These are phyloP conservation scores for Cyclura pinguis DNA, from an alignment of 2,797 vertebrate species.

Conservation along the genomic window DNA sequence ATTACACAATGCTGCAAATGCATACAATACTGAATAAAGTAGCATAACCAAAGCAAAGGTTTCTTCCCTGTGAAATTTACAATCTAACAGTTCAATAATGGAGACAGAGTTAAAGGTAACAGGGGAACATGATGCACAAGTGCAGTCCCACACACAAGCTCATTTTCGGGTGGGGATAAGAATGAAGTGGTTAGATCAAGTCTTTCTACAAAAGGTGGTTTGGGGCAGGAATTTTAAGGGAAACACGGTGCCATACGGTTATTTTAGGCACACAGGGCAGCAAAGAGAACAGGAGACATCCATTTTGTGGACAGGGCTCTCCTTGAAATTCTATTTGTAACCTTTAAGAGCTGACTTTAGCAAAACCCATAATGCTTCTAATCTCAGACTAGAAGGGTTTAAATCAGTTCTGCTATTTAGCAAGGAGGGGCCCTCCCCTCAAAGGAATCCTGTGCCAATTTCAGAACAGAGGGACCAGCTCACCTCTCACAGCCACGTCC, in stretches of 20 bases:
- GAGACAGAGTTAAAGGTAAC: not conserved
- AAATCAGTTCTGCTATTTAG: not conserved
- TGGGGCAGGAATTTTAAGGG: not conserved
- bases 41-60: not conserved
- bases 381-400: not conserved
- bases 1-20: not conserved
- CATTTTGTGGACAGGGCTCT: not conserved
- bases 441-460: not conserved
- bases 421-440: rapidly evolving
- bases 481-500: constrained; percentile 91
- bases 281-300: not conserved
- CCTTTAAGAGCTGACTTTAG: not conserved
- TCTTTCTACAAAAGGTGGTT: not conserved
- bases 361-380: not conserved
- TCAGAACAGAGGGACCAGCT: not conserved
- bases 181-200: not conserved
- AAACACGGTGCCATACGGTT: not conserved
- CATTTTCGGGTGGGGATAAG: not conserved
- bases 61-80: not conserved
- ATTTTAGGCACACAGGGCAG: not conserved
- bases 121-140: not conserved
- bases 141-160: not conserved
- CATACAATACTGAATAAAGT: not conserved
- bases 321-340: not conserved
- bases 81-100: not conserved